Evolutionary conservation across 2,797 vertebrate species (phyloP), one percentile per base, ranked within the genome.

Genomic region (Pogonophryne albipinna): DNA sequence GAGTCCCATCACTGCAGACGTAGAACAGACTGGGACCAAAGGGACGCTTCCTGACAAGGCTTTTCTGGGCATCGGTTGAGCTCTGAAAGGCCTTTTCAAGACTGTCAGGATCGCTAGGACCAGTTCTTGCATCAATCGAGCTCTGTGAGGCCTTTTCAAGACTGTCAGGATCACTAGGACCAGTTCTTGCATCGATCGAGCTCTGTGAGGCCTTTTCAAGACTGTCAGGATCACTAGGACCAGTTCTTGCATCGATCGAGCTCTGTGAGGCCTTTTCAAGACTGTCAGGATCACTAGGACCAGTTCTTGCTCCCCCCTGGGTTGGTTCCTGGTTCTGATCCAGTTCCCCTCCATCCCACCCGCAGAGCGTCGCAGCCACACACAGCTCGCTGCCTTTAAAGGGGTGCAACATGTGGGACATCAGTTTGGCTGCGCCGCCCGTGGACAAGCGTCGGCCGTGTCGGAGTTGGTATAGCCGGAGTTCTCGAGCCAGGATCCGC

Each of bases 281-380:
- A 27, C 61, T 19, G 44, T 53, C 16, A 47, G 69, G 34, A 50
- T 73, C 55, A 15, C 80, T 71, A 41, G 71, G 58, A 44, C 88
- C 67, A n/a, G 46, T 67, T 59, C 74, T 74, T 85, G 49, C 70
- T 19, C 38, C 74, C 69, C 51, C 80, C 19, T 34, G 34, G 34
- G 34, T 34, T 8, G 34, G 6, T 34, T 34, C 1, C 34, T 8
- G 70, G 67, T 53, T 49, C 27, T 14, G 59, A 23, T 19, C 38
- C 66, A 17, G 66, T 2, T 86, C 88, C 23, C 80, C 90, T 34
- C 78, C 92, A 60, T 97, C 97, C 97, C 97, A 98, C 71, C 97
- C 97, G n/a, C 96, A 97, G 75, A 98, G 57, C 0, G 95, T 96
- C 11, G 95, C 95, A 1, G 96, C 96, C 84, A 97, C 96, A 27